phyloP scores from a whole-genome alignment of 2,797 vertebrate species.

The Enteromius unitaeniatus region DNA sequence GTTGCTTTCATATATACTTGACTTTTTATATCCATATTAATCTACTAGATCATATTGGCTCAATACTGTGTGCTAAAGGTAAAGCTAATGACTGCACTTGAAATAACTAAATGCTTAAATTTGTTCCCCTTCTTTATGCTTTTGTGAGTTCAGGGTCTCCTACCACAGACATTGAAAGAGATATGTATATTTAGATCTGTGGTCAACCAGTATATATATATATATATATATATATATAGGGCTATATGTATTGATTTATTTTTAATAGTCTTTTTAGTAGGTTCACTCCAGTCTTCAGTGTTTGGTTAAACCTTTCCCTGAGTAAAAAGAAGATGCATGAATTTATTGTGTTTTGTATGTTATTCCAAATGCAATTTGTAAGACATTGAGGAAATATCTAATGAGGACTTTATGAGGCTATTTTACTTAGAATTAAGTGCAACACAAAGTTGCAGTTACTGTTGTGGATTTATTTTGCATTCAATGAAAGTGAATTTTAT shows the following conservation, averaged over 20 bases:
- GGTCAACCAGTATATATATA: background rate
- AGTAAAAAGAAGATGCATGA: too few relatives aligned
- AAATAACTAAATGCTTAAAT: background rate
- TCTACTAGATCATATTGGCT: background rate
- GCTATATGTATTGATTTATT: too few relatives aligned
- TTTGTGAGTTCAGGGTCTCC: background rate
- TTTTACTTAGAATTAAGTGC: background rate
- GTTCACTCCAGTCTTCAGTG: too few relatives aligned
- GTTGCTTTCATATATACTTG: conserved; percentile 18
- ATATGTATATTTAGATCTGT: conserved; percentile 6
- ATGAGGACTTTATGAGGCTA: too few relatives aligned
- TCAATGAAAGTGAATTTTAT: background rate
- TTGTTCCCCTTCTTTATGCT: background rate
- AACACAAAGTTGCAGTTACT: background rate
- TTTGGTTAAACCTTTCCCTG: too few relatives aligned
- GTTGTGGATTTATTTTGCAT: background rate
- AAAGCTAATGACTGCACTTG: background rate
- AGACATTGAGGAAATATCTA: too few relatives aligned
- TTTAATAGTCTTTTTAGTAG: too few relatives aligned
- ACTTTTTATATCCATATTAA: conserved; percentile 7
- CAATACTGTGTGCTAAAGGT: background rate
- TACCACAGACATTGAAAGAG: background rate
- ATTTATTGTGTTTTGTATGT: too few relatives aligned
- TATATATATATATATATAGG: too few relatives aligned
- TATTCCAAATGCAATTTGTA: too few relatives aligned